These are phyloP conservation scores for Amphiduros pacificus DNA, from an alignment of 2,888 invertebrate species.

Conservation along the genomic window DNA sequence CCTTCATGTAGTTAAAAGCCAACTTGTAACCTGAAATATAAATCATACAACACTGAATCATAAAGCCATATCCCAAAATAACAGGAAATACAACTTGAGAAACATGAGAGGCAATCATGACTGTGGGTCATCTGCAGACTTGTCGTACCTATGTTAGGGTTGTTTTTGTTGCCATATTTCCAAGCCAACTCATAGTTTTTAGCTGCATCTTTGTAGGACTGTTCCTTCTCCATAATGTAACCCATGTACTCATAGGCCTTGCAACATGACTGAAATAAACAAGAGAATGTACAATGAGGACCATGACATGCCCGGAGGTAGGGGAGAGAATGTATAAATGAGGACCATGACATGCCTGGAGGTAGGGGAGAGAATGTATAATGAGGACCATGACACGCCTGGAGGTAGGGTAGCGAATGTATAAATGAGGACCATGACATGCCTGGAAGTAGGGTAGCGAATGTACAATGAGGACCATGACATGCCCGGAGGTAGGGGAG, in stretches of 20 bases:
- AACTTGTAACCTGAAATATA: slow-evolving; percentile 75
- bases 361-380: too few species aligned
- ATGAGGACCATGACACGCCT: too few species aligned
- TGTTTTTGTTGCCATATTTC: slow-evolving; percentile 78
- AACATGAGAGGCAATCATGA: neutral
- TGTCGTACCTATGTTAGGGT: slow-evolving; percentile 73
- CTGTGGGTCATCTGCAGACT: neutral
- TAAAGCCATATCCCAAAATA: neutral
- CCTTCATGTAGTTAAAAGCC: slow-evolving; percentile 88
- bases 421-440: too few species aligned
- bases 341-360: too few species aligned
- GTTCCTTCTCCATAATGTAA: slow-evolving; percentile 87
- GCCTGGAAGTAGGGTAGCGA: too few species aligned
- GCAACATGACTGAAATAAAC: slow-evolving; percentile 71
- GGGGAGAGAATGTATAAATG: too few species aligned
- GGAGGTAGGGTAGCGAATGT: too few species aligned
- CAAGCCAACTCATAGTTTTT: slow-evolving; percentile 83
- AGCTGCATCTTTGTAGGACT: slow-evolving; percentile 83
- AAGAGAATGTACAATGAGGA: too few species aligned
- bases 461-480: too few species aligned
- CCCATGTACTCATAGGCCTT: slow-evolving; percentile 89
- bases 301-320: too few species aligned
- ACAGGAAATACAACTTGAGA: neutral
- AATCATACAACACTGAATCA: neutral
- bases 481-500: too few species aligned